Percentiles rank a stretch among this genome's conserved stretches.
phyloP scores from a whole-genome alignment of 2,888 invertebrate species.

The Penaeus monodon region DNA sequence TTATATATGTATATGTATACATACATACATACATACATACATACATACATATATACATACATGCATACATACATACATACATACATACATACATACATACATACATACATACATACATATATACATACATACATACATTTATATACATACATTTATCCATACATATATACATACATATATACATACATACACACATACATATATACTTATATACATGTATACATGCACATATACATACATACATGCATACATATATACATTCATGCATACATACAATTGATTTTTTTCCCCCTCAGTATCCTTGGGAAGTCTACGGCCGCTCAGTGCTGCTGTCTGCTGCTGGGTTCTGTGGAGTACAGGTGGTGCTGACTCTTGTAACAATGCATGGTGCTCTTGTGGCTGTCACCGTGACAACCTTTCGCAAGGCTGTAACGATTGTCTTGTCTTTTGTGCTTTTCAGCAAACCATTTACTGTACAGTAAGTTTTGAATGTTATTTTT shows the following conservation, averaged over 20 bases:
- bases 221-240: background rate
- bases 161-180: too few species aligned
- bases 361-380: slow-evolving; percentile 89
- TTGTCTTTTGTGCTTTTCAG: slow-evolving; percentile 93
- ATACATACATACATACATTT: too few species aligned
- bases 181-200: too few species aligned
- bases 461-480: slow-evolving; percentile 88
- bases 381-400: slow-evolving; percentile 92
- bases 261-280: background rate
- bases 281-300: slow-evolving; percentile 67
- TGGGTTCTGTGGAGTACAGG: slow-evolving; percentile 93
- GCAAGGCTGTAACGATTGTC: slow-evolving; percentile 92
- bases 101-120: too few species aligned
- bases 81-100: too few species aligned
- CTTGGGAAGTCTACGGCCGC: slow-evolving; percentile 84
- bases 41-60: slow-evolving; percentile 6
- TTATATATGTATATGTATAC: slow-evolving; percentile 29
- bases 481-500: slow-evolving; percentile 29
- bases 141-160: too few species aligned
- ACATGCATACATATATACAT: slow-evolving; percentile 13
- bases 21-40: slow-evolving; percentile 9
- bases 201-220: background rate
- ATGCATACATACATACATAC: too few species aligned
- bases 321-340: slow-evolving; percentile 87
- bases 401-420: slow-evolving; percentile 90